Conservation (phyloP, 2,113 vertebrate species). For the Paedocypris sp. region DNA sequence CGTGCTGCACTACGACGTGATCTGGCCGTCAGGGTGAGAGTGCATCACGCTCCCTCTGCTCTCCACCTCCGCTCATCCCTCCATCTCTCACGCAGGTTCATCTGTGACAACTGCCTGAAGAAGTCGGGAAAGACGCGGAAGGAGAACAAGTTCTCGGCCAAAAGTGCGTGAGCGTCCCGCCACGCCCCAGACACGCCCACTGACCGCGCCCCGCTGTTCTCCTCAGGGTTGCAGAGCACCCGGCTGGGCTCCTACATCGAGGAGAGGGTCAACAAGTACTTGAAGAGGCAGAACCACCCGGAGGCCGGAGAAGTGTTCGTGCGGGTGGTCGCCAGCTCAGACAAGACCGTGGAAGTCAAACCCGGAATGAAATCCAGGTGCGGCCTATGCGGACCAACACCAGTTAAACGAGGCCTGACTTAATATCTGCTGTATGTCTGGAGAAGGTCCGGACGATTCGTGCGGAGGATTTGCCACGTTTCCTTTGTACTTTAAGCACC, state of each 20-base stretch:
- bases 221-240: conserved; percentile 79
- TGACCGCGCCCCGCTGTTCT: too few species aligned
- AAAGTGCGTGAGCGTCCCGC: conserved; percentile 68
- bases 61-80: background rate
- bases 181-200: too few species aligned
- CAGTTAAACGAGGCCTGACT: too few species aligned
- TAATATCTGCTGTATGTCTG: too few species aligned
- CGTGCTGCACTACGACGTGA: conserved; percentile 91
- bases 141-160: conserved; percentile 96
- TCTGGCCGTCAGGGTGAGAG: conserved; percentile 96
- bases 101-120: conserved; percentile 95
- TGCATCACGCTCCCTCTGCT: background rate
- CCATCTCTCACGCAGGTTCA: conserved; percentile 66
- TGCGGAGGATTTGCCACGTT: too few species aligned
- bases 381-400: too few species aligned
- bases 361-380: conserved; percentile 96
- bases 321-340: conserved; percentile 91
- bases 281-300: conserved; percentile 91
- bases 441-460: too few species aligned
- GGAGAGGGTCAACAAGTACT: conserved; percentile 92
- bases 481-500: too few species aligned
- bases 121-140: conserved; percentile 86
- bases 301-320: conserved; percentile 95
- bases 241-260: conserved; percentile 89
- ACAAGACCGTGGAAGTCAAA: conserved; percentile 94